These are phyloP conservation scores for Peromyscus californicus DNA, from an alignment of 2,113 vertebrate genomes.

Conservation along the genomic window DNA sequence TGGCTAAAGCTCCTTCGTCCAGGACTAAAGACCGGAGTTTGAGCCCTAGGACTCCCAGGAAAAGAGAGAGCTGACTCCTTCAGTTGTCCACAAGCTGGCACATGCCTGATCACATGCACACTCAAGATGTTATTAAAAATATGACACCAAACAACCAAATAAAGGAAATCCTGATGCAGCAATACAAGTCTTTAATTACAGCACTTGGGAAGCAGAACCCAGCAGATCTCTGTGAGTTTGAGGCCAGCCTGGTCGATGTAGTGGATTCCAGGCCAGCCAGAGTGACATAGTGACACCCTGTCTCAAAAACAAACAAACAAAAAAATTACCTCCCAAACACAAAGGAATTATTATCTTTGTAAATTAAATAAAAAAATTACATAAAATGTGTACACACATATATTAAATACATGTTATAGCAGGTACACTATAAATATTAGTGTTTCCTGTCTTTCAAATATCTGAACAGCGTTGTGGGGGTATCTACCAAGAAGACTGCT, in stretches of 20 bases:
- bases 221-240: not conserved
- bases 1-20: not conserved
- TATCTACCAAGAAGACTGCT: not conserved
- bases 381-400: constrained; percentile 15
- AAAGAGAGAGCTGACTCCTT: not conserved
- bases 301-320: not conserved
- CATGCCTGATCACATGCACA: not conserved
- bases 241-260: not conserved
- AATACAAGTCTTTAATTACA: not conserved
- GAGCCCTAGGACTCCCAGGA: not conserved
- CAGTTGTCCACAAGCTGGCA: not conserved
- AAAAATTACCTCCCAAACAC: not conserved
- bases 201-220: not conserved
- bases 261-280: not conserved
- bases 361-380: constrained; percentile 42
- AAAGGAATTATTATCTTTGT: not conserved
- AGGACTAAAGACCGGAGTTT: not conserved
- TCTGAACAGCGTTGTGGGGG: not conserved
- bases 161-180: not conserved
- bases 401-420: not conserved
- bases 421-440: not conserved
- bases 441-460: constrained; percentile 31
- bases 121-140: not conserved
- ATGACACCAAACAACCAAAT: not conserved
- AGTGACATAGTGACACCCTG: not conserved